Evolutionary conservation across 2,888 invertebrate species (phyloP), one percentile per base, ranked within the genome.

Genomic region (Ashinkailepas kermadecensis): DNA sequence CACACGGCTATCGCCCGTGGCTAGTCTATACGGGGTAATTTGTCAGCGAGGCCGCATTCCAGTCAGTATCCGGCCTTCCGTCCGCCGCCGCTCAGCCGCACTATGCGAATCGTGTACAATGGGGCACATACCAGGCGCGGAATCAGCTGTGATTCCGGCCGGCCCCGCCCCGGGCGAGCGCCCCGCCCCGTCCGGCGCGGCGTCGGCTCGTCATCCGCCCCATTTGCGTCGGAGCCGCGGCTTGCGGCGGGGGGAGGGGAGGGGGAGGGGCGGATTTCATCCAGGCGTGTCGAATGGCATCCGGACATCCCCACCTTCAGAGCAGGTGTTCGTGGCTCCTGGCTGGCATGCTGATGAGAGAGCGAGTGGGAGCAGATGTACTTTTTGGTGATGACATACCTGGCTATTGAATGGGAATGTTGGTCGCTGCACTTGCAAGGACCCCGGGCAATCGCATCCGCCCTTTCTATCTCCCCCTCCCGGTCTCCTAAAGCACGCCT

Each of bases 21-120:
- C 39, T 4, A 59, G 59, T 15, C 15, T 15, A 11, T 25, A 56
- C 74, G 54, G 56, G 54, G 74, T 56, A 74, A 74, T 74, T 74
- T 74, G 74, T 74, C 74, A 0, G 15, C 56, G 56, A 74, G 74
- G 74, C 74, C 74, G 56, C 74, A 74, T 74, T 74, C 74, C 74
- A 8, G 10, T 4, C 74, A 54, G 23, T n/a, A 18, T 54, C 21
- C 74, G 74, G 23, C 23, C 74, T 8, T 3, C 21, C 56, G 54
- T 70, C 12, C 74, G 13, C 74, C 15, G 18, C 21, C 23, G 21
- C 15, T 8, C 74, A 10, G 56, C 15, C 59, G 18, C 15, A 4
- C 13, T 54, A 11, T 21, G 74, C 74, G 56, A 21, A 21, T 56
- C 59, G 59, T 59, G 12, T 56, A 74, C 54, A 74, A 74, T 56